Evolutionary conservation across 2,113 vertebrate species (phyloP).

Genomic region (Equus quagga): DNA sequence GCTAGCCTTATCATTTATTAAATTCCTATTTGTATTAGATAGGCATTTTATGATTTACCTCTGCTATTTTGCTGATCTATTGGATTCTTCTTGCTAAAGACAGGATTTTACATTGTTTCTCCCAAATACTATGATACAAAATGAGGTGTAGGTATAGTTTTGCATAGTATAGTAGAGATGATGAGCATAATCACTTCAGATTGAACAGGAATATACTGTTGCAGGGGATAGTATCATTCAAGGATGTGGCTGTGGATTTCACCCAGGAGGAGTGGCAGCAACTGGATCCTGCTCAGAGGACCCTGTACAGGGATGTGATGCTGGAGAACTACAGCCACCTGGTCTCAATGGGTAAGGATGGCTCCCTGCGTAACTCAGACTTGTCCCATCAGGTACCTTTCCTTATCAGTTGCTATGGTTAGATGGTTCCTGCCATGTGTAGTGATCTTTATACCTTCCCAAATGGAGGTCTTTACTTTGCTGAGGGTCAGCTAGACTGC

Average conservation of each 20-base stretch:
- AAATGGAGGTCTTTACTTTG: not conserved
- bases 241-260: conserved; percentile 75
- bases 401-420: not conserved
- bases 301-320: conserved; percentile 70
- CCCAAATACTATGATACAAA: not conserved
- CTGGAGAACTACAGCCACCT: conserved; percentile 72
- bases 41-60: conserved; percentile 12
- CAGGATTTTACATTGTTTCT: not conserved
- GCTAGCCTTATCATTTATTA: conserved; percentile 36
- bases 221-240: conserved; percentile 71
- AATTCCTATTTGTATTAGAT: not conserved
- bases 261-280: conserved; percentile 70
- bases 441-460: not conserved
- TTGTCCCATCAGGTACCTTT: not conserved
- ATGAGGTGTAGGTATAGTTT: not conserved
- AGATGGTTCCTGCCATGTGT: not conserved
- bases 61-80: not conserved
- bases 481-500: not conserved
- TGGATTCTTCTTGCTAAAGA: conserved; percentile 10
- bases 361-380: not conserved
- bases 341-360: conserved; percentile 66
- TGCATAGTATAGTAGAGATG: not conserved
- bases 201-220: conserved; percentile 63
- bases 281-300: conserved; percentile 55
- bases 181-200: conserved; percentile 12